Percentiles rank a stretch among this genome's conserved stretches.
Evolutionary conservation across 2,113 vertebrate genomes (phyloP).

Genomic region (Pteropus alecto): DNA sequence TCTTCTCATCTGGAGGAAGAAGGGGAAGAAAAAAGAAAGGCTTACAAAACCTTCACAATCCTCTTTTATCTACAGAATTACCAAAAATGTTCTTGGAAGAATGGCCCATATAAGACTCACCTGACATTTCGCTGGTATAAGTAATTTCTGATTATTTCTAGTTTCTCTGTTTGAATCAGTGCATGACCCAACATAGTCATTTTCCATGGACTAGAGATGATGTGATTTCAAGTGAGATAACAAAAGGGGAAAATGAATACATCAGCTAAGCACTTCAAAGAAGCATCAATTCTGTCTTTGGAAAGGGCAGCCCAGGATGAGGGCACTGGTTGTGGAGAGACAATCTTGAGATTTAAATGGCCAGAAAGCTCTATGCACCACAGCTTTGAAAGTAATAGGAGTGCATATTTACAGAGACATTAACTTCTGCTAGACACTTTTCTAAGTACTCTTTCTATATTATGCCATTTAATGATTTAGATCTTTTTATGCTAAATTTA

Average conservation of each 20-base stretch:
- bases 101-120: not conserved
- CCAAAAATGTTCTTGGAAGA: constrained; percentile 49
- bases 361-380: not conserved
- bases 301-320: not conserved
- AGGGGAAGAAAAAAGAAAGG: constrained; percentile 24
- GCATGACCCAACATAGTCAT: constrained; percentile 49
- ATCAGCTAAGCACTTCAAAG: not conserved
- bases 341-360: not conserved
- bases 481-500: not conserved
- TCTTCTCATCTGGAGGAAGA: constrained; percentile 66
- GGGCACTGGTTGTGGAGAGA: not conserved
- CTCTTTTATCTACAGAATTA: constrained; percentile 69
- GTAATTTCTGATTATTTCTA: constrained; percentile 68
- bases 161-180: constrained; percentile 49
- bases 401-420: not conserved
- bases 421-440: not conserved
- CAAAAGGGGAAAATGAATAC: constrained; percentile 1
- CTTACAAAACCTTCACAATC: constrained; percentile 57
- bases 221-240: constrained; percentile 34
- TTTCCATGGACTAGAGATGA: constrained; percentile 28
- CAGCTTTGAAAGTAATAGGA: not conserved
- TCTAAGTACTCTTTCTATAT: not conserved
- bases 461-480: not conserved
- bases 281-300: constrained; percentile 3
- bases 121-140: constrained; percentile 39